Evolutionary conservation across 2,888 invertebrate species (phyloP).

Genomic region (Conomelus anceps): DNA sequence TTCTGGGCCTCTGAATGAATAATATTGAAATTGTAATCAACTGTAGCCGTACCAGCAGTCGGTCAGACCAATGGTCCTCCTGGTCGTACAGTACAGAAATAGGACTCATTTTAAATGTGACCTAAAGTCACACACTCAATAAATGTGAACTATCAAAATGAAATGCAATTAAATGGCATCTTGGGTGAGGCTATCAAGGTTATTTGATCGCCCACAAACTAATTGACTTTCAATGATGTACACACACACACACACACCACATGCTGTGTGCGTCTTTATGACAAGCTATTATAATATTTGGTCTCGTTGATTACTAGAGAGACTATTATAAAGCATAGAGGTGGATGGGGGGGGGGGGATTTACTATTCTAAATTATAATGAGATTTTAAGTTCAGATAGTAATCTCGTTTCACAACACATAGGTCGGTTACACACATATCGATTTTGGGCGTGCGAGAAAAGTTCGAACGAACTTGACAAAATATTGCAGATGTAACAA

Average conservation of each 20-base stretch:
- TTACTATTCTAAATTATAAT: neutral
- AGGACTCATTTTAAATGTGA: too few relatives aligned
- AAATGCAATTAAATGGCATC: neutral
- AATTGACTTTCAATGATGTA: neutral
- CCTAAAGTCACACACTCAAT: neutral
- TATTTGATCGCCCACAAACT: neutral
- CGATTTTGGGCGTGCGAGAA: too few relatives aligned
- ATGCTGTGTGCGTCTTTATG: neutral
- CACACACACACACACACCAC: neutral
- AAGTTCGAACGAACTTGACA: too few relatives aligned
- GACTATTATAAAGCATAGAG: neutral
- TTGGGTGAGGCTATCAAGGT: neutral
- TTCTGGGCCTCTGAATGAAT: too few relatives aligned
- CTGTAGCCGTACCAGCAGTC: too few relatives aligned
- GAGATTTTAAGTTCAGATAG: too few relatives aligned
- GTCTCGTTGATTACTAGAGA: neutral
- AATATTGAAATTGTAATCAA: too few relatives aligned
- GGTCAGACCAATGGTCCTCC: too few relatives aligned
- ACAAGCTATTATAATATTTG: neutral
- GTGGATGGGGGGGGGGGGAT: neutral
- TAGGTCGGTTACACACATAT: too few relatives aligned
- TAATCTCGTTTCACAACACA: too few relatives aligned
- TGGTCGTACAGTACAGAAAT: too few relatives aligned
- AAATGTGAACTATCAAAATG: neutral
- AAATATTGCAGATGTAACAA: too few relatives aligned